Evolutionary conservation across 2,113 vertebrate genomes (phyloP).

Genomic region (Coptodon bakossiorum): DNA sequence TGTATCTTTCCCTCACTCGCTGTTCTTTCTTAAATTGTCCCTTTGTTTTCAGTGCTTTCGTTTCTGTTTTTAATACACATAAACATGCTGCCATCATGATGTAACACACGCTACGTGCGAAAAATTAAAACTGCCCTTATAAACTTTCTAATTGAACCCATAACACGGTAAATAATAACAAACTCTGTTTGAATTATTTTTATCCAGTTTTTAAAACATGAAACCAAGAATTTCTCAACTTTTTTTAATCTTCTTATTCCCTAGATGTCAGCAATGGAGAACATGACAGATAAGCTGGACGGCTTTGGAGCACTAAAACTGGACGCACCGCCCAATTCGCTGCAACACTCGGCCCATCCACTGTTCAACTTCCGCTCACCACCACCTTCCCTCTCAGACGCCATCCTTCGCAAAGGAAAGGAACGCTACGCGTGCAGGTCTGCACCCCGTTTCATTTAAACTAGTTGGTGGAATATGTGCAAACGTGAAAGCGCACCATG

Average conservation of each 20-base stretch:
- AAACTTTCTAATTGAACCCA: not conserved
- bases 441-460: not conserved
- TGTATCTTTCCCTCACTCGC: slow-evolving; percentile 19
- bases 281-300: slow-evolving; percentile 97
- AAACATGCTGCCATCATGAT: not conserved
- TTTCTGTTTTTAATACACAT: not conserved
- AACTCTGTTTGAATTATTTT: not conserved
- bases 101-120: rapidly evolving
- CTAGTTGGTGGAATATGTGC: not conserved
- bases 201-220: not conserved
- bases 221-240: rapidly evolving
- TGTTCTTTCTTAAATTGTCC: slow-evolving; percentile 52
- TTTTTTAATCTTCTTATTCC: not conserved
- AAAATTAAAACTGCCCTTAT: not conserved
- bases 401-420: slow-evolving; percentile 98
- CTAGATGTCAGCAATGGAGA: slow-evolving; percentile 98
- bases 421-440: slow-evolving; percentile 98
- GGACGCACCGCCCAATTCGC: slow-evolving; percentile 77
- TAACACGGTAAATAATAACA: not conserved
- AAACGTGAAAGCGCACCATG: not conserved
- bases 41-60: slow-evolving; percentile 31
- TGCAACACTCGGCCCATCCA: slow-evolving; percentile 91
- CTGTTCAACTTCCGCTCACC: slow-evolving; percentile 96
- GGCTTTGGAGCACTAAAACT: slow-evolving; percentile 91
- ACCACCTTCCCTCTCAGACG: slow-evolving; percentile 89